Conservation (phyloP, 2,888 invertebrate species). For the Dolichomitus sp. region DNA sequence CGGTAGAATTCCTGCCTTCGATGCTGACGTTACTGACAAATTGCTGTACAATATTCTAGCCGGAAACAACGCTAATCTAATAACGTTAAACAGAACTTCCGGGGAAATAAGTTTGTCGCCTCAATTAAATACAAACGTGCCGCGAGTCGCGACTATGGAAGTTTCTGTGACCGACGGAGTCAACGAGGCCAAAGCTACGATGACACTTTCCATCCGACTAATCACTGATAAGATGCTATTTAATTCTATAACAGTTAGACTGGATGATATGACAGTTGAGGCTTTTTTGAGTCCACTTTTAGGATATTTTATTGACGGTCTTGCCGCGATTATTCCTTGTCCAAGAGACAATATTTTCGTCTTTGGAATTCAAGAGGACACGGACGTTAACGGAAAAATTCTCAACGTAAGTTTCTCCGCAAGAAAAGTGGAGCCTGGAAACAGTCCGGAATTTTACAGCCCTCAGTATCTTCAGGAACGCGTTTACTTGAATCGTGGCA, state of each 20-base stretch:
- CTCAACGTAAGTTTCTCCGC: conserved; percentile 98
- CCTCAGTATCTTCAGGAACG: conserved; percentile 97
- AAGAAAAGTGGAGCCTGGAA: conserved; percentile 92
- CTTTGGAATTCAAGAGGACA: conserved; percentile 97
- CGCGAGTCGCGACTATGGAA: conserved; percentile 97
- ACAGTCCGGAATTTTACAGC: conserved; percentile 92
- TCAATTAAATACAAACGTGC: conserved; percentile 97
- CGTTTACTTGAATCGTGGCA: conserved; percentile 96
- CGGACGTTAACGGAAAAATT: conserved; percentile 95
- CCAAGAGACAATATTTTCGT: conserved; percentile 97
- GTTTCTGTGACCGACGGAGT: conserved; percentile 97
- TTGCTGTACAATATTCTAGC: conserved; percentile 94
- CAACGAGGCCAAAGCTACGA: conserved; percentile 97
- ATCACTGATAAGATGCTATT: conserved; percentile 98
- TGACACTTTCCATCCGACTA: conserved; percentile 95
- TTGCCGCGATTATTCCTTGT: conserved; percentile 97
- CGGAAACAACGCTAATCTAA: conserved; percentile 97
- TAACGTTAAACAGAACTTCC: conserved; percentile 93
- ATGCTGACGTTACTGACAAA: conserved; percentile 97
- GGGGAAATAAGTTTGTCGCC: conserved; percentile 96
- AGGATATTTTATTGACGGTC: conserved; percentile 95
- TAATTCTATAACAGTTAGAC: conserved; percentile 96
- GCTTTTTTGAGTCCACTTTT: conserved; percentile 96
- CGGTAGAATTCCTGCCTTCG: conserved; percentile 96
- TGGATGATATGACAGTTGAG: conserved; percentile 97